Conservation (phyloP, 2,113 vertebrate species). For the Laterallus jamaicensis region DNA sequence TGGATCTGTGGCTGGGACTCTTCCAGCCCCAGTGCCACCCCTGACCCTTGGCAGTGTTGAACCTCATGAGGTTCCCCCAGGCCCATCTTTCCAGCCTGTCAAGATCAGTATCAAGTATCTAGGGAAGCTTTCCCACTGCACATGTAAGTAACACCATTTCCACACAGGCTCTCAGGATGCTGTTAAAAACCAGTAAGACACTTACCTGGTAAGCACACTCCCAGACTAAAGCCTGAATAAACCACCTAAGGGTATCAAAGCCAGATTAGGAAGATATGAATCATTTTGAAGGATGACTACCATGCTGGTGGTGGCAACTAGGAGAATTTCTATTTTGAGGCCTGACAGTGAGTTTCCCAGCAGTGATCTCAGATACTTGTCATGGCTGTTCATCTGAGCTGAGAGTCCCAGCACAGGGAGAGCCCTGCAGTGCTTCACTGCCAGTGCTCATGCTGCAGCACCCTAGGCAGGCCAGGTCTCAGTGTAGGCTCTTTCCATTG, state of each 20-base stretch:
- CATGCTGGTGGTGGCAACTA: neutral
- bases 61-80: too few relatives aligned
- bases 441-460: neutral
- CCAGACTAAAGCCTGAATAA: neutral
- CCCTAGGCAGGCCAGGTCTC: rapidly evolving
- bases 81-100: too few relatives aligned
- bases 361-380: constrained; percentile 1
- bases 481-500: neutral
- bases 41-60: too few relatives aligned
- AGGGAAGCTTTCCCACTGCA: neutral
- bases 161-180: rapidly evolving
- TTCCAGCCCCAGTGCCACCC: too few relatives aligned
- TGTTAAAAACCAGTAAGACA: neutral
- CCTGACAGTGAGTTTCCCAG: constrained; percentile 1
- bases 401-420: neutral
- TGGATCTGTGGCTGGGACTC: too few relatives aligned
- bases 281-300: neutral
- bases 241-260: neutral
- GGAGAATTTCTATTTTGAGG: constrained; percentile 19
- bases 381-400: neutral
- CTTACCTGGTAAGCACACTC: neutral
- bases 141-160: neutral
- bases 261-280: neutral
- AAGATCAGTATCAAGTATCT: neutral
- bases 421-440: neutral